Evolutionary conservation across 2,888 invertebrate species (phyloP).

Genomic region (Synanthedon tipuliformis): DNA sequence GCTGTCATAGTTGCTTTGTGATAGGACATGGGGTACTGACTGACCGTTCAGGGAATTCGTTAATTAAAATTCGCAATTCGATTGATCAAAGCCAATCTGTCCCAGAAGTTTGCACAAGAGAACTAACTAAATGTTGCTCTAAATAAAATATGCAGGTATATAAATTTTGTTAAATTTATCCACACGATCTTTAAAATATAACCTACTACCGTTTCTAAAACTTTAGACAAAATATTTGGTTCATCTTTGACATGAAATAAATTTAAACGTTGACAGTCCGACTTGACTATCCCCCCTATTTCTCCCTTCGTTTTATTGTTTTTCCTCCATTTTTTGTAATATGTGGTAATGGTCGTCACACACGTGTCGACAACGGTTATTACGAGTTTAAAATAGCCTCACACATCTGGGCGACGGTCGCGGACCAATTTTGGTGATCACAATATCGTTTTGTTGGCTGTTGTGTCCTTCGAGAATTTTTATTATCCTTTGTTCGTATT

Average conservation of each 20-base stretch:
- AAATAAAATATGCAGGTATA: no score
- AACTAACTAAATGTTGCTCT: no score
- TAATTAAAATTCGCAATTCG: conserved; percentile 41
- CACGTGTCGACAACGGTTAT: conserved; percentile 66
- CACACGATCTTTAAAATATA: no score
- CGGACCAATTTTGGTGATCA: conserved; percentile 48
- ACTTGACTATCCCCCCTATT: conserved; percentile 25
- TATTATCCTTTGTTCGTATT: no score
- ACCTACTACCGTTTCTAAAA: no score
- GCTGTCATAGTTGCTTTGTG: conserved; percentile 48
- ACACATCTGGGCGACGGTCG: conserved; percentile 37
- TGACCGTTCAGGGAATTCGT: conserved; percentile 37
- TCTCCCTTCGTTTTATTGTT: conserved; percentile 55
- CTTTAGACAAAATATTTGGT: no score
- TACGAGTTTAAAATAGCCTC: conserved; percentile 69
- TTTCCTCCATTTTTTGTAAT: conserved; percentile 67
- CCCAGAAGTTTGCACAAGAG: not conserved
- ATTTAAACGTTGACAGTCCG: conserved; percentile 13
- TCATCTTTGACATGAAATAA: not conserved
- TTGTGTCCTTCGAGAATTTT: conserved; percentile 1
- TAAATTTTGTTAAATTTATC: no score
- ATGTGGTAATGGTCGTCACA: conserved; percentile 67
- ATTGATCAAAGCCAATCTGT: conserved; percentile 21
- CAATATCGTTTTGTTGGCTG: conserved; percentile 14
- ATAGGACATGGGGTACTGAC: conserved; percentile 16